Evolutionary conservation across 2,797 vertebrate genomes (phyloP).

Genomic region (Phyllotis vaccarum): DNA sequence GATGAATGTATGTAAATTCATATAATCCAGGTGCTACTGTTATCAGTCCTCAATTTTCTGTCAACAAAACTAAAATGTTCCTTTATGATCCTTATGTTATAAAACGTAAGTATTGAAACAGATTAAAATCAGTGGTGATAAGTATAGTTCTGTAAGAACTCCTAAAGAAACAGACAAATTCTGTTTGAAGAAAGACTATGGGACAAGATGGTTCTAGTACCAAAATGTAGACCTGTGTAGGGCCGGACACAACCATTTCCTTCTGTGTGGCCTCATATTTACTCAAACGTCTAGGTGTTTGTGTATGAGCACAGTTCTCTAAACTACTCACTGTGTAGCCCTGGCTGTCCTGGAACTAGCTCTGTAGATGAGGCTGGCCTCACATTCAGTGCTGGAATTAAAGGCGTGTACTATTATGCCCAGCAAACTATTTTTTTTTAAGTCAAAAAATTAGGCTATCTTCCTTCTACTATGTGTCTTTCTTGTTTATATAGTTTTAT

Average conservation of each 20-base stretch:
- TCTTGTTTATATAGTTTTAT: slow-evolving; percentile 1
- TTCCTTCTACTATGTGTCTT: neutral
- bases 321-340: neutral
- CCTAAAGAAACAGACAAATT: neutral
- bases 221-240: neutral
- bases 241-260: neutral
- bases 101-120: neutral
- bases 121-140: slow-evolving; percentile 11
- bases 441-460: neutral
- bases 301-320: neutral
- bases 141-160: neutral
- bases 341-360: too few species aligned
- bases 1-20: neutral
- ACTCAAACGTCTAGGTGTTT: neutral
- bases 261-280: neutral
- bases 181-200: neutral
- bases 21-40: neutral
- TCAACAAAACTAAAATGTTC: neutral
- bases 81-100: neutral
- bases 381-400: too few species aligned
- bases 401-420: too few species aligned
- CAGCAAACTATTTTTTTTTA: neutral
- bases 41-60: neutral
- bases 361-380: too few species aligned
- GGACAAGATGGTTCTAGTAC: neutral